Percentiles rank a stretch among this genome's conserved stretches.
These are phyloP conservation scores for Phylloscopus trochilus DNA, from an alignment of 2,113 vertebrate species.

Conservation along the genomic window DNA sequence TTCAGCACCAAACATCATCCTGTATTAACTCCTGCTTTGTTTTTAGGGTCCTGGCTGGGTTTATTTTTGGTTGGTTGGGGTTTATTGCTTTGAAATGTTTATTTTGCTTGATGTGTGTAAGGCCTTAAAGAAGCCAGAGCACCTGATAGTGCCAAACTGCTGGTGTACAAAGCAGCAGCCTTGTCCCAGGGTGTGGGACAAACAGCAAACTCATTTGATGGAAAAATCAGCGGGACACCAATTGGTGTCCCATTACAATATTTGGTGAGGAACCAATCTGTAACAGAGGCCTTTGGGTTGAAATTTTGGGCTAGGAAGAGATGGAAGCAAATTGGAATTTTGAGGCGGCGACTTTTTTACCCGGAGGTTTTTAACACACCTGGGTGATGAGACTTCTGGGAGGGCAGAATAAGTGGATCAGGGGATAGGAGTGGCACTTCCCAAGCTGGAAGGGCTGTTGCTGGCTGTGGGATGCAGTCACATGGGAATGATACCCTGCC, in stretches of 20 bases:
- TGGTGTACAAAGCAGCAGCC: background rate
- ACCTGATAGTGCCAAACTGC: background rate
- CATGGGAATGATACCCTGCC: accelerated
- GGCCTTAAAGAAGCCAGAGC: background rate
- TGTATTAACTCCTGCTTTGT: background rate
- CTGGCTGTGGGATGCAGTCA: background rate
- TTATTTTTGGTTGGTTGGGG: background rate
- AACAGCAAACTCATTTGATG: background rate
- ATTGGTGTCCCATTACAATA: background rate
- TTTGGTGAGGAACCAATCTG: background rate
- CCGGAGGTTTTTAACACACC: background rate
- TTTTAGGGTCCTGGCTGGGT: background rate
- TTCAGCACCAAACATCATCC: background rate
- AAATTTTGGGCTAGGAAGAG: background rate
- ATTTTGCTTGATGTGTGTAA: background rate
- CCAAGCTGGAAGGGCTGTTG: background rate
- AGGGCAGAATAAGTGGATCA: background rate
- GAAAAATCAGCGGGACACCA: background rate
- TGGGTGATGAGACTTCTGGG: background rate
- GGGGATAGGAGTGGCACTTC: background rate
- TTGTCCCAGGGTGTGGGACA: background rate
- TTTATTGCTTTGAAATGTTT: background rate
- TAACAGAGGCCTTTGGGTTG: background rate
- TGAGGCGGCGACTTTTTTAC: background rate
- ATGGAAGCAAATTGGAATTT: background rate